Base-by-base conservation (phyloP, 2,113 vertebrate genomes). In the Trogon surrucura region DNA sequence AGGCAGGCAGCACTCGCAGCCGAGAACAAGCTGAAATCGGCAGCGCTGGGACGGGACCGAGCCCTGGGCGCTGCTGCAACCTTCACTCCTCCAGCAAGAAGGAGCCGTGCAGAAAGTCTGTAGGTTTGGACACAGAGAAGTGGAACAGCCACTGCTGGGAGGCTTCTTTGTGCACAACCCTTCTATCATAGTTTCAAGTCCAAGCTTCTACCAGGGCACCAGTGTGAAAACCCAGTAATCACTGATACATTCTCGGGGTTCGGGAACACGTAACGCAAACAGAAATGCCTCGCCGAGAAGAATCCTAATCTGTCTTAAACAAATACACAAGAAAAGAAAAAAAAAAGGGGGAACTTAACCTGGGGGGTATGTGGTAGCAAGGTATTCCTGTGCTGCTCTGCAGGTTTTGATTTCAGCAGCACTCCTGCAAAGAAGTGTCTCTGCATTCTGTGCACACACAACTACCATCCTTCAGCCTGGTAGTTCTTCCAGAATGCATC, bases 401-500 rank as follows among this genome's bases (percentile, higher is more conserved):
- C 80, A 64, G 60, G 69, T 9, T 38, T 17, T 48, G 93, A 64
- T 90, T 67, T 84, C 94, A 80, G 91, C 88, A 96, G 82, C 94
- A 74, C 58, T 85, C 82, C 95, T 94, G 93, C 91, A 88, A 65
- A 73, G 80, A 64, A 66, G 60, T 13, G 41, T 77, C 82, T 85
- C 92, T 84, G 88, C 66, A 53, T 67, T 80, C 72, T 83, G 58
- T 27, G 61, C 91, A 67, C 66, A 83, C 66, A 73, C 41, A 92
- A 54, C 94, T 94, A 89, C 36, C 16, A 30, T 88, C 95, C 89
- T 92, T 44, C 84, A 83, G 87, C 88, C 70, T 80, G 82, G 78
- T 29, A 17, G 80, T 85, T 87, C 92, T 80, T 94, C 74, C 79
- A 75, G 91, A 96, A 95, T n/a, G 92, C 85, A 96, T 88, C 50